phyloP scores from a whole-genome alignment of 2,888 invertebrate genomes.

The Herminia tarsipennalis region DNA sequence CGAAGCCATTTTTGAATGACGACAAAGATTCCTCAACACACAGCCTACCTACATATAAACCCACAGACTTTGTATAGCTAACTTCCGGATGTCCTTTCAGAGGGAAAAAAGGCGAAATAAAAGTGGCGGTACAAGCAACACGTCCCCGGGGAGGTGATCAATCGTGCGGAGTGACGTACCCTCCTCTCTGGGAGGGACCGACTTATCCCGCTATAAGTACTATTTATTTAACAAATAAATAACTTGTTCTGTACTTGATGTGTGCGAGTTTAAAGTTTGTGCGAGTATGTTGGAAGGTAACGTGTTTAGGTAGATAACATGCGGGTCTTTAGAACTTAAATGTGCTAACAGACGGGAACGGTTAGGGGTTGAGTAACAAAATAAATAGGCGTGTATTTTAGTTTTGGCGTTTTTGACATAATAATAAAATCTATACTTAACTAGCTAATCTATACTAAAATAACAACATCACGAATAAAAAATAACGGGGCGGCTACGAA shows the following conservation, averaged over 20 bases:
- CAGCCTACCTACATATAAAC: background rate
- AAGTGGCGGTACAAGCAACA: constrained; percentile 47
- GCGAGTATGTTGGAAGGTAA: background rate
- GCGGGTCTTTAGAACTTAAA: no score
- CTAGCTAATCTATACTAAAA: no score
- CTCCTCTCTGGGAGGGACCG: constrained; percentile 22
- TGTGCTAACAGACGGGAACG: no score
- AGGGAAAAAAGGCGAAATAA: constrained; percentile 37
- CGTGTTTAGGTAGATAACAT: no score
- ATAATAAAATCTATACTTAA: no score
- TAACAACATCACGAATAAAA: no score
- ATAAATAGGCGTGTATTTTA: no score
- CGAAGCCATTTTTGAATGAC: no score
- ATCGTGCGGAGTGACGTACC: constrained; percentile 54
- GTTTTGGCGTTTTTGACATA: no score
- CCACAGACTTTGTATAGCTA: constrained; percentile 21
- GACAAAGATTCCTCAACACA: no score
- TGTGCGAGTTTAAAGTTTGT: constrained; percentile 6
- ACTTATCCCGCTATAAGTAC: constrained; percentile 34
- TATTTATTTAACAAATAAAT: constrained; percentile 48
- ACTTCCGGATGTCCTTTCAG: constrained; percentile 42
- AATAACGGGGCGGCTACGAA: no score
- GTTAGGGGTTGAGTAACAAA: no score
- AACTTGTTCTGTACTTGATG: constrained; percentile 21
- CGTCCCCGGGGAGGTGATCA: constrained; percentile 60